phyloP scores from a whole-genome alignment of 2,797 vertebrate genomes.

The Dendrocincla tyrannina region DNA sequence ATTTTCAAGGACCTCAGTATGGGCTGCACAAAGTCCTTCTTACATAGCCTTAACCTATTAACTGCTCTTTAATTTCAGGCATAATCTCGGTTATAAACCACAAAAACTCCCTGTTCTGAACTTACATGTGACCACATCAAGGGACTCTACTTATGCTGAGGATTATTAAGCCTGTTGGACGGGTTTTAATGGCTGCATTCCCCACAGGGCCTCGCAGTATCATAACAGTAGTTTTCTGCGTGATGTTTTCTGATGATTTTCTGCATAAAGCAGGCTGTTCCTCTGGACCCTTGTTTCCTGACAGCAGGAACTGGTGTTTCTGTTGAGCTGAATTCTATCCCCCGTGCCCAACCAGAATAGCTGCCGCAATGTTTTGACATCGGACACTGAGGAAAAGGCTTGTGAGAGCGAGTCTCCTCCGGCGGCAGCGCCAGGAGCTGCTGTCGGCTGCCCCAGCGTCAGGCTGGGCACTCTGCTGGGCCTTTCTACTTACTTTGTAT shows the following conservation, averaged over 20 bases:
- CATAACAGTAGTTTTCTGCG: not conserved
- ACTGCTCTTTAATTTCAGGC: conserved; percentile 32
- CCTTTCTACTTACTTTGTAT: not conserved
- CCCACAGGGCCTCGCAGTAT: not conserved
- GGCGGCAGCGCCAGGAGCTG: rapidly evolving
- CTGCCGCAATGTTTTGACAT: not conserved
- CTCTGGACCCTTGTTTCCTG: not conserved
- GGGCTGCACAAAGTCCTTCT: not conserved
- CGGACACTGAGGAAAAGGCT: not conserved
- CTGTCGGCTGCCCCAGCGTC: not conserved
- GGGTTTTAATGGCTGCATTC: not conserved
- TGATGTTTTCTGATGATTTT: not conserved
- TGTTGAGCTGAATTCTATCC: not conserved
- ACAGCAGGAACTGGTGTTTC: not conserved
- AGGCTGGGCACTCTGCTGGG: not conserved
- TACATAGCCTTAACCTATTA: conserved; percentile 1
- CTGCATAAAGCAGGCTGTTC: not conserved
- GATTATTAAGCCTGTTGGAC: conserved; percentile 1
- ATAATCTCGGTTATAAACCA: conserved; percentile 11
- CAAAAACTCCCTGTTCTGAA: conserved; percentile 6
- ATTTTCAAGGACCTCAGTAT: conserved; percentile 22
- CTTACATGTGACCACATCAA: conserved; percentile 43
- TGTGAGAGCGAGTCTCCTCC: not conserved
- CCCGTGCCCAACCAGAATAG: not conserved
- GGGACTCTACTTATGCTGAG: not conserved